Evolutionary conservation across 1,140 invertebrate genomes (phyloP).

Genomic region (Formica selysi): DNA sequence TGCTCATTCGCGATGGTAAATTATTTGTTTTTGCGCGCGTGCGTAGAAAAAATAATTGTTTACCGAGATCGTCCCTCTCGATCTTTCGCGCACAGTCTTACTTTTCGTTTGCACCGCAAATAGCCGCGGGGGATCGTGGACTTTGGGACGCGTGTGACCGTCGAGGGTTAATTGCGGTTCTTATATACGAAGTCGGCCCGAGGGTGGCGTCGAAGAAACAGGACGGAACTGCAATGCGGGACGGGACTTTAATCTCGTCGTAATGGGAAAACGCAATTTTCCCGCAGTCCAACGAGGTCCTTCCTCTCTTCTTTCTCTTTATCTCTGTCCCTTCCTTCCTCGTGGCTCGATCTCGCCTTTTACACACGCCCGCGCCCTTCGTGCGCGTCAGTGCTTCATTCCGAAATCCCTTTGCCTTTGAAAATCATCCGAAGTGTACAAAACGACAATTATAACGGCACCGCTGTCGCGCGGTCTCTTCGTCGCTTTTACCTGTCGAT

Average conservation of each 20-base stretch:
- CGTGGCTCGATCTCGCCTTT: conserved; percentile 64
- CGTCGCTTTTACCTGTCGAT: conserved; percentile 40
- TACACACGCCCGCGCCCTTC: conserved; percentile 52
- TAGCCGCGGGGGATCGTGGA: conserved; percentile 61
- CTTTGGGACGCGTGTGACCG: conserved; percentile 27
- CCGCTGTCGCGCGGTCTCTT: background rate
- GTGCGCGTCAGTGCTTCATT: conserved; percentile 64
- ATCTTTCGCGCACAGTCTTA: conserved; percentile 56
- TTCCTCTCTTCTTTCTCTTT: conserved; percentile 8
- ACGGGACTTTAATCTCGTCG: conserved; percentile 76
- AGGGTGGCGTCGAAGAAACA: background rate
- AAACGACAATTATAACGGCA: conserved; percentile 21
- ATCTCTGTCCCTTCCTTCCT: background rate
- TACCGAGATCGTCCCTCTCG: conserved; percentile 28
- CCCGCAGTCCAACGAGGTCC: conserved; percentile 69
- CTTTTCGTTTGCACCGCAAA: conserved; percentile 76
- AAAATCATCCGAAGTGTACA: conserved; percentile 36
- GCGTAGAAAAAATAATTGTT: conserved; percentile 71
- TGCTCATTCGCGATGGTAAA: conserved; percentile 62
- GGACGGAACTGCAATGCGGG: conserved; percentile 65
- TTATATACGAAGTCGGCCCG: conserved; percentile 68
- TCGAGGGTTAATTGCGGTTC: conserved; percentile 74
- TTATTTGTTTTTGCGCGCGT: conserved; percentile 57
- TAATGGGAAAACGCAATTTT: conserved; percentile 78
- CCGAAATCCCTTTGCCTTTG: conserved; percentile 72